Evolutionary conservation across 2,113 vertebrate genomes (phyloP).

Genomic region (Rhinichthys klamathensis): DNA sequence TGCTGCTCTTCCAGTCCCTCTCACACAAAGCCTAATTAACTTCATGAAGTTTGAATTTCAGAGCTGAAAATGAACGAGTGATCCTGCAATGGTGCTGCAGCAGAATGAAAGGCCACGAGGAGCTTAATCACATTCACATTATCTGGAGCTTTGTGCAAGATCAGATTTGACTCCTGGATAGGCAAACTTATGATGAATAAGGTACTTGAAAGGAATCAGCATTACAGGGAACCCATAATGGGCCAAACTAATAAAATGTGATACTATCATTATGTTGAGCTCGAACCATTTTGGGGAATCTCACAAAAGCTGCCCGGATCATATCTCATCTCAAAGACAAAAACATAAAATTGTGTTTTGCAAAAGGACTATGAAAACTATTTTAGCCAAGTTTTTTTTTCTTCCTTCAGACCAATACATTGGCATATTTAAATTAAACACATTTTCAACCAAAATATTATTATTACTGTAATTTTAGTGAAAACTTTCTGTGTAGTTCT

Average conservation of each 20-base stretch:
- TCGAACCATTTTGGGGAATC: neutral
- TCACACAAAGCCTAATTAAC: slow-evolving; percentile 52
- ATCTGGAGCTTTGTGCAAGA: slow-evolving; percentile 34
- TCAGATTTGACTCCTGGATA: neutral
- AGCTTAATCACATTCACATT: slow-evolving; percentile 28
- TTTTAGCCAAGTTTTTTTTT: neutral
- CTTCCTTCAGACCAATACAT: neutral
- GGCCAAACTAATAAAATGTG: neutral
- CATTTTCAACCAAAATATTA: neutral
- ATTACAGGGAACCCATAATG: slow-evolving; percentile 18
- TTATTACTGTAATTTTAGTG: neutral
- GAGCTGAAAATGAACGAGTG: slow-evolving; percentile 31
- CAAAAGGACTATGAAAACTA: neutral
- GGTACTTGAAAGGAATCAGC: neutral
- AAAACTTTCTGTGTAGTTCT: neutral
- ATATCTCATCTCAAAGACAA: neutral
- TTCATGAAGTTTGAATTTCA: slow-evolving; percentile 51
- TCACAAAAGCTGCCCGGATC: neutral
- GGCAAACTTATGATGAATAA: slow-evolving; percentile 29
- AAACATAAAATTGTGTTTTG: neutral
- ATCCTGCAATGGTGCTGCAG: slow-evolving; percentile 8
- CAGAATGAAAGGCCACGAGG: slow-evolving; percentile 38
- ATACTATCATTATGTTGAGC: slow-evolving; percentile 7
- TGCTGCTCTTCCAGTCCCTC: slow-evolving; percentile 39
- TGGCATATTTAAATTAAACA: neutral